Percentiles rank a stretch among this genome's conserved stretches.
Evolutionary conservation across 2,797 vertebrate genomes (phyloP).

Genomic region (Geotrypetes seraphini): DNA sequence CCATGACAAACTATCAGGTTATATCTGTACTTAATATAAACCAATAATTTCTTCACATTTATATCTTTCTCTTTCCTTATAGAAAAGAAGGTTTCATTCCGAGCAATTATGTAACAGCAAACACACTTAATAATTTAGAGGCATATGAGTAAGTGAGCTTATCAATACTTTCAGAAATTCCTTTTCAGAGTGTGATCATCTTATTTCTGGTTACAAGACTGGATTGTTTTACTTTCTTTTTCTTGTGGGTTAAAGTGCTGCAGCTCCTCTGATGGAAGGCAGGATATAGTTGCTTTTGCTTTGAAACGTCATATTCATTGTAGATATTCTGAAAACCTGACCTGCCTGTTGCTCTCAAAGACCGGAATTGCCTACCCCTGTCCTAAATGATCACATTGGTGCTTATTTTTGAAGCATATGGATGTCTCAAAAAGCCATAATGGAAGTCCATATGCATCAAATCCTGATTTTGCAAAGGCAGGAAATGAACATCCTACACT

Average conservation of each 20-base stretch:
- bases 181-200: conserved; percentile 8
- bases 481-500: no score
- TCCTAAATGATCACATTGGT: no score
- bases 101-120: conserved; percentile 78
- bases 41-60: background rate
- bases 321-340: no score
- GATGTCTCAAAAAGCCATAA: no score
- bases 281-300: background rate
- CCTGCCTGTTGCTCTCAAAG: no score
- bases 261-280: background rate
- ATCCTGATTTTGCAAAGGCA: no score
- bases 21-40: no score
- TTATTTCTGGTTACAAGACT: background rate
- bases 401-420: no score
- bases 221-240: no score
- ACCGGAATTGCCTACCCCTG: no score
- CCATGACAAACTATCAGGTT: no score
- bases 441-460: no score
- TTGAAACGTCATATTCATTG: background rate
- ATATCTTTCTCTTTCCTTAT: conserved; percentile 19
- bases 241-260: rapidly evolving
- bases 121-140: conserved; percentile 55
- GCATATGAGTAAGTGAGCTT: conserved; percentile 62
- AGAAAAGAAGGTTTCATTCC: conserved; percentile 81
- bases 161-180: background rate